Evolutionary conservation across 1,140 invertebrate genomes (phyloP), one percentile per base, ranked within the genome.

Genomic region (Nylanderia fulva): DNA sequence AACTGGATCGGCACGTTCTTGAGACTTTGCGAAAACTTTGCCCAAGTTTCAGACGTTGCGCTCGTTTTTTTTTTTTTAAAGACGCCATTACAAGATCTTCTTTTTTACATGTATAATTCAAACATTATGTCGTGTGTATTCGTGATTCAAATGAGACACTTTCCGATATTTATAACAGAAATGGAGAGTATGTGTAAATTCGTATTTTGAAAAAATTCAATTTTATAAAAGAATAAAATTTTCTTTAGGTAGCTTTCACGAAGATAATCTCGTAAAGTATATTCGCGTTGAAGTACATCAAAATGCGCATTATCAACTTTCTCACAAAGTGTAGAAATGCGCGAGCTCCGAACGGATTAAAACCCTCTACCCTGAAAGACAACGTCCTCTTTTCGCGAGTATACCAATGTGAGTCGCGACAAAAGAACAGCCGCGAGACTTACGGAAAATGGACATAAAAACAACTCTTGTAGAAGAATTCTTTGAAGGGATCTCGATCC

Each of bases 61-160:
- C 18, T 76, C 15, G 71, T 72, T 61, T 84, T 84, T 48, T 61
- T 84, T 84, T 48, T 33, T 52, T 84, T 39, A 84, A 76, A 75
- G 42, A 76, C 42, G 29, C 71, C 72, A 76, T 82, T 82, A 82
- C 52, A 8, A 56, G 8, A 58, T 56, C 6, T 42, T 29, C 9
- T 80, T 58, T n/a, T 60, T 82, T 33, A n/a, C 24, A 36, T 48
- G 8, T 71, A 56, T 42, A 80, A 71, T 72, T 58, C n/a, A 33
- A 68, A 58, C 18, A n/a, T 82, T 82, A 52, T 8, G 11, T 18
- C 21, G 29, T 1, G 1, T n/a, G 21, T 5, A 18, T 29, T 56
- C 15, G 18, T 15, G 8, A 11, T 52, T 68, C 7, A 27, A 36
- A 5, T n/a, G 11, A 66, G 18, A 33, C 29, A 76, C 48, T n/a